Evolutionary conservation across 2,888 invertebrate genomes (phyloP), one percentile per base, ranked within the genome.

Genomic region (Lymantria monacha): DNA sequence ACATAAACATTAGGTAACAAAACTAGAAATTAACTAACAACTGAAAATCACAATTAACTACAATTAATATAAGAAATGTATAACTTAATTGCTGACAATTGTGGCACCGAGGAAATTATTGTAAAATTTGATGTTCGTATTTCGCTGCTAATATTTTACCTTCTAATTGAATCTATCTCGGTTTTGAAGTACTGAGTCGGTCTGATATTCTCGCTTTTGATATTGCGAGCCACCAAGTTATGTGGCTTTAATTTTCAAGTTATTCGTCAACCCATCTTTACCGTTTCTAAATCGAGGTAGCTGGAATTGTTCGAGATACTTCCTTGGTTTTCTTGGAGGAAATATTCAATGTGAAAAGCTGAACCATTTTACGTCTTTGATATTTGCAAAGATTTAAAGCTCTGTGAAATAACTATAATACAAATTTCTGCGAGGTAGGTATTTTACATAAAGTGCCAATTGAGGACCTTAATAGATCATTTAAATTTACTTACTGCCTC

Each of bases 91-190:
- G 54, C 47, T 51, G 38, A 44, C 64, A 56, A 61, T 67, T 46
- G 44, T 48, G 31, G 42, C 46, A 53, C 51, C 31, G 45, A 56
- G 48, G 42, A 59, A 63, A 61, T 68, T 68, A 61, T 63, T 61
- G 53, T 59, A 38, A 51, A 63, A 50, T 44, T 57, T 55, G 44
- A 62, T 54, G 48, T 58, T 38, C 48, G 61, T 58, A 53, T 57
- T 59, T 58, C 61, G 53, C 59, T 59, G 50, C 50, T 66, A 56
- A 63, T 57, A 66, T 63, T 67, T 61, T 54, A 63, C 57, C 63
- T 61, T 55, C 54, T 63, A 57, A 67, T 68, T 68, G 61, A 63
- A 68, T 60, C 55, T 51, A 47, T 56, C 51, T 66, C 37, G 55
- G 60, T 58, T 60, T 46, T 30, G 51, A 55, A 60, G 58, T 41